A percentile compares a stretch with the other conserved stretches of the same genome.
These are phyloP conservation scores for Hypsopygia costalis DNA, from an alignment of 2,888 invertebrate genomes.

Conservation along the genomic window DNA sequence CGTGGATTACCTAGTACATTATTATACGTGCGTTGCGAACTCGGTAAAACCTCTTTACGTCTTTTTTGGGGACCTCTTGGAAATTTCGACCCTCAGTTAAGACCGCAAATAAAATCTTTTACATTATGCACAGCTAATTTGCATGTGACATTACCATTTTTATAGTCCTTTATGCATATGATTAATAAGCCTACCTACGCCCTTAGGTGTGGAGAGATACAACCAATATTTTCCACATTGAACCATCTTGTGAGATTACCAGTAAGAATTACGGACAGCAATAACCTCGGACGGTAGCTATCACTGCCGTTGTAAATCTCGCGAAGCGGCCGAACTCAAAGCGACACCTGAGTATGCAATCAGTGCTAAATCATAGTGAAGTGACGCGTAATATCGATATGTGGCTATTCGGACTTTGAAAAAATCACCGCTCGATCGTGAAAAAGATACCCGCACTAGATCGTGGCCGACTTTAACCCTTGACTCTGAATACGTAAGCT, in stretches of 20 bases:
- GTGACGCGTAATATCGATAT: conserved; percentile 50
- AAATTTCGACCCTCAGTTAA: no score
- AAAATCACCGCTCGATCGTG: conserved; percentile 47
- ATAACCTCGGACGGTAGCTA: conserved; percentile 51
- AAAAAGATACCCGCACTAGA: conserved; percentile 65
- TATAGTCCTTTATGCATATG: no score
- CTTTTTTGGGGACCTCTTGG: no score
- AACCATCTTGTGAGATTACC: no score
- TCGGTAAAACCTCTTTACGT: no score
- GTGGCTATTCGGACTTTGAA: conserved; percentile 27
- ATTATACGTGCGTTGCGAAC: no score
- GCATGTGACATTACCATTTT: no score
- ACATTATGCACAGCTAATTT: no score
- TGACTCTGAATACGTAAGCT: conserved; percentile 64
- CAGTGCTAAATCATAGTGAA: conserved; percentile 68
- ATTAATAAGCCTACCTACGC: not conserved
- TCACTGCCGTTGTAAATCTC: conserved; percentile 63
- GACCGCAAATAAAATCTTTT: no score
- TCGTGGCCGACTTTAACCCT: conserved; percentile 65
- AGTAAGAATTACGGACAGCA: conserved; percentile 15
- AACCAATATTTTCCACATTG: no score
- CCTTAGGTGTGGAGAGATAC: not conserved
- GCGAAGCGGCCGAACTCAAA: conserved; percentile 50
- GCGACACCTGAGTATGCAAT: conserved; percentile 39
- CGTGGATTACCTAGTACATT: no score